Conservation (phyloP, 2,797 vertebrate genomes). For the Prunella strophiata region DNA sequence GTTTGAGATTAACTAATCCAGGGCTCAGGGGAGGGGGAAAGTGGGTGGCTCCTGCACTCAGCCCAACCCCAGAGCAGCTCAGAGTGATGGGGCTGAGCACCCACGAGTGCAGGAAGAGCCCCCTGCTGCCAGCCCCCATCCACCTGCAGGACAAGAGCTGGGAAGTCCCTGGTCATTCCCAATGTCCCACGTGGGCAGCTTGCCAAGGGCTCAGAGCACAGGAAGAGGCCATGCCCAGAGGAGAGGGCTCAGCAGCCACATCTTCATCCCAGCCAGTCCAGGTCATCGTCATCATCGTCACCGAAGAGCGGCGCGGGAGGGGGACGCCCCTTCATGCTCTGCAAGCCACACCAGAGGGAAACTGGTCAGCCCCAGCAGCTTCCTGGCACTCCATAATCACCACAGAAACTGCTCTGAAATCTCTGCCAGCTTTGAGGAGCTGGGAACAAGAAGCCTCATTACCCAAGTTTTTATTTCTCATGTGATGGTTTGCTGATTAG, state of each 20-base stretch:
- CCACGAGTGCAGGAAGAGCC: neutral
- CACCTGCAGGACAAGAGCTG: neutral
- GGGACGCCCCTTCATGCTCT: constrained; percentile 93
- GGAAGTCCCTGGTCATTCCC: neutral
- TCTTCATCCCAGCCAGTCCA: constrained; percentile 91
- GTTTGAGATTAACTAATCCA: neutral
- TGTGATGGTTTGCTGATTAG: neutral
- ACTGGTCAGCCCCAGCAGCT: neutral
- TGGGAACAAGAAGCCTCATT: neutral
- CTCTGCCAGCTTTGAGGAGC: neutral
- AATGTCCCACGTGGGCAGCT: neutral
- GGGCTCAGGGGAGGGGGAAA: neutral
- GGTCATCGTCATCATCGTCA: constrained; percentile 86
- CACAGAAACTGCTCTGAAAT: neutral
- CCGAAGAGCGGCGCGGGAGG: constrained; percentile 91
- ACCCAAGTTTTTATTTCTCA: neutral
- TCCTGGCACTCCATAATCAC: neutral
- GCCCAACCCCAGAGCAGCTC: neutral
- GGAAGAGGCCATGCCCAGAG: neutral
- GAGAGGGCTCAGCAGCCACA: neutral
- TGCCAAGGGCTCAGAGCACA: neutral
- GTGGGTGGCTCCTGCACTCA: neutral
- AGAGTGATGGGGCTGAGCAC: accelerated
- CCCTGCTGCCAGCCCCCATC: neutral
- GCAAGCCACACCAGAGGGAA: constrained; percentile 61